phyloP scores from a whole-genome alignment of 2,797 vertebrate species.

The Arremon brunneinucha region DNA sequence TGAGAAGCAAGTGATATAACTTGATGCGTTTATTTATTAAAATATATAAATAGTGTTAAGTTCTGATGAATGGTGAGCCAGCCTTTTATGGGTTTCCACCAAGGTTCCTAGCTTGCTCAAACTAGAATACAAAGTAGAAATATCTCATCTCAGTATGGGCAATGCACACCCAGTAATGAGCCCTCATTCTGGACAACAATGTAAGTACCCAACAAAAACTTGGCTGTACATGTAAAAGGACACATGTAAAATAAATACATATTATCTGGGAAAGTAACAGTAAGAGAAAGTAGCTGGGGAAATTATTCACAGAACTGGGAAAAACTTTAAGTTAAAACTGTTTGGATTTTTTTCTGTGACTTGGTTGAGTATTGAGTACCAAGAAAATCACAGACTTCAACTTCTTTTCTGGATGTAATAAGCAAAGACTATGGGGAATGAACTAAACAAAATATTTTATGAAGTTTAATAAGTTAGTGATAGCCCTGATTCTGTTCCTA shows the following conservation, averaged over 20 bases:
- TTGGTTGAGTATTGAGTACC: not conserved
- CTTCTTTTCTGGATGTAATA: not conserved
- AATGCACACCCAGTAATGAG: not conserved
- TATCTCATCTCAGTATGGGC: not conserved
- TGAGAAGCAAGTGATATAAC: not conserved
- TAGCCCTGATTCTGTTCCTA: not conserved
- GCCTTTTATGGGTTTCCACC: too few relatives aligned
- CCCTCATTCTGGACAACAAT: not conserved
- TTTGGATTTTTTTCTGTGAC: not conserved
- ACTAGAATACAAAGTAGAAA: not conserved
- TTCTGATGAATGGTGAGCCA: not conserved
- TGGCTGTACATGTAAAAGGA: not conserved
- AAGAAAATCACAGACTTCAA: not conserved
- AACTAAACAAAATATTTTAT: not conserved
- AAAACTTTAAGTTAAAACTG: not conserved
- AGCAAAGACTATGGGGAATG: not conserved
- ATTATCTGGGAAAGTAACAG: not conserved
- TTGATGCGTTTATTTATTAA: not conserved
- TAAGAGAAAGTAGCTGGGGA: not conserved
- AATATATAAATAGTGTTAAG: not conserved
- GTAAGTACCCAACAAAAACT: not conserved
- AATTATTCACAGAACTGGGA: not conserved
- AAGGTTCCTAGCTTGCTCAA: not conserved
- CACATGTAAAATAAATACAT: not conserved
- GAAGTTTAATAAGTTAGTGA: not conserved